Evolutionary conservation across 2,888 invertebrate species (phyloP).

Genomic region (Nemotelus nigrinus): DNA sequence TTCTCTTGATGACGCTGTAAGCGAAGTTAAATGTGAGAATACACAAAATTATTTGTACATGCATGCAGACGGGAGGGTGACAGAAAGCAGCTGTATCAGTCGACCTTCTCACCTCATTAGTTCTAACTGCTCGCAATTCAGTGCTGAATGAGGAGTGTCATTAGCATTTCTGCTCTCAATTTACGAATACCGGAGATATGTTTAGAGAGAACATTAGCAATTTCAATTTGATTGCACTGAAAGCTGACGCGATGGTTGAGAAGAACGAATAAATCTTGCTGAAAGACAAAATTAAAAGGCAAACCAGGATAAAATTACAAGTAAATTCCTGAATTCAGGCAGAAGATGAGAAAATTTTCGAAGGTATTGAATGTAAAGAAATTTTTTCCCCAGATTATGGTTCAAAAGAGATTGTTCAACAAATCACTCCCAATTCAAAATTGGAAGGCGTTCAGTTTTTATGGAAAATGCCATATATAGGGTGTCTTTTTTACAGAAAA

Average conservation of each 20-base stretch:
- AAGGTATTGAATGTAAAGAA: no score
- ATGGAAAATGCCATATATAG: no score
- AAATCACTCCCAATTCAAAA: no score
- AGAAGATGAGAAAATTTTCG: no score
- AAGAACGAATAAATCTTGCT: conserved; percentile 1
- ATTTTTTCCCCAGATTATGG: no score
- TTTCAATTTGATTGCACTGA: conserved; percentile 33
- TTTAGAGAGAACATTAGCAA: conserved; percentile 24
- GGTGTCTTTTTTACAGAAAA: no score
- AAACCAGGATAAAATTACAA: conserved; percentile 4
- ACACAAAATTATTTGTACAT: neutral
- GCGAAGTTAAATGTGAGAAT: conserved; percentile 14
- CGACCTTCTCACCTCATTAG: conserved; percentile 34
- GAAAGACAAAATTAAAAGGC: conserved; percentile 20
- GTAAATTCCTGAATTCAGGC: no score
- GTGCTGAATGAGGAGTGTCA: conserved; percentile 12
- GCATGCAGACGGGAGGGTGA: neutral
- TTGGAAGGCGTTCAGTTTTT: no score
- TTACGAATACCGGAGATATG: conserved; percentile 15
- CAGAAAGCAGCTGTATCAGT: neutral
- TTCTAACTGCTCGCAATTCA: conserved; percentile 29
- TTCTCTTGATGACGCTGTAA: conserved; percentile 31
- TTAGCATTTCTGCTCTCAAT: conserved; percentile 38
- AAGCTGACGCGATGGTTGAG: neutral
- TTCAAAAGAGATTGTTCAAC: no score